Evolutionary conservation across 2,888 invertebrate genomes (phyloP), one percentile per base, ranked within the genome.

Genomic region (Erpobdella octoculata): DNA sequence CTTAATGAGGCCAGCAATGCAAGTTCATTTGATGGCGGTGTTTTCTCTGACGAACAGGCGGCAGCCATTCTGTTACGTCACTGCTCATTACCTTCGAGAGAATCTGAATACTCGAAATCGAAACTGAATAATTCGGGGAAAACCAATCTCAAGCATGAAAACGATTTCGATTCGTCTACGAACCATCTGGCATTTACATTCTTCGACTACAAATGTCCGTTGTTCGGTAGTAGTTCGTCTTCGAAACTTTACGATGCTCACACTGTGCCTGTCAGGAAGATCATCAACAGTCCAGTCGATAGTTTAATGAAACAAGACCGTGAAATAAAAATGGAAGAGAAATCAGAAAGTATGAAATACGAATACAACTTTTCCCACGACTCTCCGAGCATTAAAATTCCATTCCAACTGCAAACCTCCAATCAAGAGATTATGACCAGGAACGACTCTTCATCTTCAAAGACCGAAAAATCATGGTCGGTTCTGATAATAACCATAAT

Each of bases 401-500:
- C 31, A 12, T n/a, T 8, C 15, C 31, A 35, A 41, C 35, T 31
- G 31, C 8, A 25, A 41, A 12, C 28, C 6, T 66, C 38, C 25
- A 53, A n/a, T 53, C 21, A 12, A 5, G 53, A n/a, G 12, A 15
- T 8, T n/a, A 21, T 3, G 28, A 6, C 53, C 21, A 53, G 28
- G n/a, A 28, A n/a, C 21, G 8, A 6, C 21, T 25, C n/a, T 28
- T n/a, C n/a, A 12, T 21, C 21, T 6, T n/a, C 53, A 21, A 53
- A 53, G 53, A 28, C 1, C 53, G 53, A n/a, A 28, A 53, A 53
- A 1, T 53, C 53, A 6, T 21, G 33, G 28, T 53, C 53, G 4
- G 31, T 59, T 18, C 67, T 71, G 38, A 67, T 46, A 8, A 67
- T 58, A 36, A 71, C 71, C 25, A 33, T 71, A 12, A 9, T 41